Evolutionary conservation across 2,797 vertebrate genomes (phyloP), one percentile per base, ranked within the genome.

Genomic region (Xenops minutus): DNA sequence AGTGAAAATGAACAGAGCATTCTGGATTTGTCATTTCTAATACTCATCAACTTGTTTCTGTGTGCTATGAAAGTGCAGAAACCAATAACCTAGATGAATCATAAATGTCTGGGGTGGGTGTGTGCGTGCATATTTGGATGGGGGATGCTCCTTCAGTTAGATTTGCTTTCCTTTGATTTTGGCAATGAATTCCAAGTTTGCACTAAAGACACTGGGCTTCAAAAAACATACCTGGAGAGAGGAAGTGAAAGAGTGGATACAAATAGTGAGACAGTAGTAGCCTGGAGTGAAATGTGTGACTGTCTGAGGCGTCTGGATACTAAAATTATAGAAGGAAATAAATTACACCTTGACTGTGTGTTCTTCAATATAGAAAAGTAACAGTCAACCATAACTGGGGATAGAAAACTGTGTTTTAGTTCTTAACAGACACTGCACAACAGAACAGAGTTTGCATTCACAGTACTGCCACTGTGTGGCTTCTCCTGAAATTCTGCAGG

Each of bases 401-500:
- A 15, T 4, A 14, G 39, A 73, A 89, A 83, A 43, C 37, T 29
- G 62, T 88, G 15, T 76, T 95, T 93, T 87, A 90, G 83, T 27
- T 89, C 54, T 74, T 52, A 51, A 76, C 66, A 88, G 74, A 12
- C 24, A 24, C 77, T 61, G 49, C 75, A 89, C 80, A 87, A 68
- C 55, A 44, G 59, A 86, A 5, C 6, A 51, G 75, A 54, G 34
- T 90, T 94, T 94, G 49, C 34, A 19, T 94, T 96, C 88, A 48
- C 95, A 96, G 96, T 80, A 96, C 94, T 97, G 95, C 96, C 93
- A 89, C 95, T 92, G 88, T 95, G 92, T 96, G 96, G 96, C 18
- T 95, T 96, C 36, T 83, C 54, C 71, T 94, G 93, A 89, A 96
- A 94, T 72, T 56, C 83, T 72, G 85, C 84, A 75, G 94, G 89